Evolutionary conservation across 1,140 invertebrate species (phyloP), one percentile per base, ranked within the genome.

Genomic region (Mylabris phalerata): DNA sequence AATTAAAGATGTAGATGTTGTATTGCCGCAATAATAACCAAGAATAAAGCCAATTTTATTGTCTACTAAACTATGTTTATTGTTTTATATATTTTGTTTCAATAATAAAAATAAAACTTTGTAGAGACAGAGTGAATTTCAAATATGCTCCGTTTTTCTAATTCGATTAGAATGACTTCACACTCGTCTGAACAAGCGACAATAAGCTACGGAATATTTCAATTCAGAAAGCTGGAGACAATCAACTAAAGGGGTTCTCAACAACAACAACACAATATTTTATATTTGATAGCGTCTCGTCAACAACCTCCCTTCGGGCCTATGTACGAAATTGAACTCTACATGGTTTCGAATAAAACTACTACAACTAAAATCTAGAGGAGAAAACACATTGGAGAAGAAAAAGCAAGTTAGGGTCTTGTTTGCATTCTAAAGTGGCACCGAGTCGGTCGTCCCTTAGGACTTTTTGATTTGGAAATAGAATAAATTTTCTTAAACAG

Each of bases 391-490:
- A 32, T 32, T 7, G 32, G 32, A 32, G 7, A 32, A 4, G 55
- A 48, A 60, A 55, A 60, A 55, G 42, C 40, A 59, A 60, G 59
- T 55, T 55, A 45, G 47, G 59, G 52, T 60, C 52, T 60, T 60
- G 59, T 60, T 60, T 60, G 59, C 59, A 60, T 60, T 55, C 59
- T 50, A 43, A 46, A 60, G 59, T 60, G 59, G 32, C 32, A 32
- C 7, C 4, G 59, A 60, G 51, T 52, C 51, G 46, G 32, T 48
- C 39, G 47, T 56, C 59, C 59, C 52, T 55, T n/a, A 46, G 47
- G 59, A 47, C 50, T 48, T 48, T 55, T 48, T 60, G 59, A 60
- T 60, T 60, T 54, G 50, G 51, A 55, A 60, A 60, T 60, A 60
- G 52, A 60, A 60, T 60, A 55, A 60, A 60, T 60, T 60, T 60